phyloP scores from a whole-genome alignment of 1,140 invertebrate species.

The Mamestra configurata region DNA sequence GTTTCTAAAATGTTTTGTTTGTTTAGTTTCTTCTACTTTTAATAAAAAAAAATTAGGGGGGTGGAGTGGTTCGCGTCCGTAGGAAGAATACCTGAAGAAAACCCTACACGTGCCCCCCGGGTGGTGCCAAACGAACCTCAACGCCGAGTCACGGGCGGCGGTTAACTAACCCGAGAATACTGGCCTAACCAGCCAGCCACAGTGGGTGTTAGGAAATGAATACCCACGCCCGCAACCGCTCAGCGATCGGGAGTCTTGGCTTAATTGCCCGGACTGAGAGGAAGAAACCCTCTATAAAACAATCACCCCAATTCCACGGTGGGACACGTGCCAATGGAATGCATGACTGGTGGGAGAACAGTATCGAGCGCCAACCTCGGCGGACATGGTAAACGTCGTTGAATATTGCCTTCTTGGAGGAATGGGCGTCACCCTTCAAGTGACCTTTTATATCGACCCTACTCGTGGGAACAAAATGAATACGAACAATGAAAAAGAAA shows the following conservation, averaged over 20 bases:
- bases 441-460: conserved; percentile 53
- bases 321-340: conserved; percentile 53
- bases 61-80: no score
- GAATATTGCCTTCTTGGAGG: conserved; percentile 55
- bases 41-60: no score
- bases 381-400: conserved; percentile 53
- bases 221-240: conserved; percentile 15
- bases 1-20: no score
- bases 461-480: conserved; percentile 59
- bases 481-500: not conserved
- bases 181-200: conserved; percentile 20
- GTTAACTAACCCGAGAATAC: conserved; percentile 46
- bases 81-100: no score
- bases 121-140: conserved; percentile 23
- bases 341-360: conserved; percentile 50
- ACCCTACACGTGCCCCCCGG: no score
- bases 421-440: conserved; percentile 57
- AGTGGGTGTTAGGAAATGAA: conserved; percentile 50
- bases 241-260: conserved; percentile 49
- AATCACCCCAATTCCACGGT: conserved; percentile 58
- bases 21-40: no score
- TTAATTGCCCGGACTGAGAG: conserved; percentile 45
- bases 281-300: conserved; percentile 57
- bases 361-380: conserved; percentile 54
- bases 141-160: conserved; percentile 53